phyloP scores from a whole-genome alignment of 2,888 invertebrate genomes.

The Danaus chrysippus region DNA sequence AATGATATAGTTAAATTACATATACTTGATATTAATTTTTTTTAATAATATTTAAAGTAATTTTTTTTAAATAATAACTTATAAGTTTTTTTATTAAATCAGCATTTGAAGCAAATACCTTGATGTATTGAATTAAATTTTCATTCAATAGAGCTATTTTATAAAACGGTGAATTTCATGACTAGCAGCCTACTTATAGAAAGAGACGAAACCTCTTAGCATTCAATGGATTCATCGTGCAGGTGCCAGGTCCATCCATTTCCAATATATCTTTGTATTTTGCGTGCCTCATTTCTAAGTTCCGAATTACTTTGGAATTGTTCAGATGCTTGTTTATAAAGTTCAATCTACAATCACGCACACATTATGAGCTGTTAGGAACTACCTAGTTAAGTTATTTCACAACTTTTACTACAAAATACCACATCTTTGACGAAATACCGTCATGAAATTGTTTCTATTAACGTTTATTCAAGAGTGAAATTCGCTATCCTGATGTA shows the following conservation, averaged over 20 bases:
- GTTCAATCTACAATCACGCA: slow-evolving; percentile 21
- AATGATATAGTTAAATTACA: no score
- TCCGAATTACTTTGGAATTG: slow-evolving; percentile 21
- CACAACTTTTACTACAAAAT: slow-evolving; percentile 1
- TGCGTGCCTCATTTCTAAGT: slow-evolving; percentile 18
- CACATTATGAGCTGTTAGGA: slow-evolving; percentile 19
- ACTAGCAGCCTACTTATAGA: slow-evolving; percentile 2
- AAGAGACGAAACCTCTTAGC: no score
- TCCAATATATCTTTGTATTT: slow-evolving; percentile 16
- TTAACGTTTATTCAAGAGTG: background rate
- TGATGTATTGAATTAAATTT: no score
- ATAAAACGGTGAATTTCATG: background rate
- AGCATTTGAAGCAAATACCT: background rate
- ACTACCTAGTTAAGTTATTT: slow-evolving; percentile 3
- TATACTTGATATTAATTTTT: no score
- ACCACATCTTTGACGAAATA: background rate
- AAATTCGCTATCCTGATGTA: background rate
- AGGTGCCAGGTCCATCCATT: no score
- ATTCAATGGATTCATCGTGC: no score
- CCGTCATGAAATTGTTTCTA: background rate
- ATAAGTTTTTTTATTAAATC: background rate
- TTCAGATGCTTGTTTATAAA: slow-evolving; percentile 26
- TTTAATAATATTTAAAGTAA: no score
- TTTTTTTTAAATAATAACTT: background rate
- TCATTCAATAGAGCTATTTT: background rate